Percentiles rank a stretch among this genome's conserved stretches.
Conservation (phyloP, 30 jellyfish, hydroid and myxozoan species). For the Phacellophora camtschatica region DNA sequence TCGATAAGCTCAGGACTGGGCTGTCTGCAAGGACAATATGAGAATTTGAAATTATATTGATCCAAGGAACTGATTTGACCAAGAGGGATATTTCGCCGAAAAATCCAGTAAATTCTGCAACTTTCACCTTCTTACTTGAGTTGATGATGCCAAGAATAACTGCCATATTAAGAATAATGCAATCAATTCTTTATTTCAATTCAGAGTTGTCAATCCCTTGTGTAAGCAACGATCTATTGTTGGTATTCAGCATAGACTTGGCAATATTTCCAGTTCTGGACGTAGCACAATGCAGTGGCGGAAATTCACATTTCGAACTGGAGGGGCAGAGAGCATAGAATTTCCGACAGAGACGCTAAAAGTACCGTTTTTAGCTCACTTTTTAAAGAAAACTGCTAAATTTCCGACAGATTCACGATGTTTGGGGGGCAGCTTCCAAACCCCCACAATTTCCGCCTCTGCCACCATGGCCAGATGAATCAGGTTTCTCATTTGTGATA, state of each 20-base stretch:
- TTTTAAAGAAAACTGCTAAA: too few species aligned
- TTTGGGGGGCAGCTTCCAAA: too few species aligned
- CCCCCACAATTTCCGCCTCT: too few species aligned
- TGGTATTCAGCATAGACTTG: conserved; percentile 1
- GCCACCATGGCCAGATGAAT: too few species aligned
- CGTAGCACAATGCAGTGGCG: conserved; percentile 35
- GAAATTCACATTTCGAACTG: too few species aligned
- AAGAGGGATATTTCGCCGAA: not conserved
- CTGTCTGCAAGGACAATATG: conserved; percentile 10
- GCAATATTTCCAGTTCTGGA: conserved; percentile 33
- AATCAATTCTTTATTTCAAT: not conserved
- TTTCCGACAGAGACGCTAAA: too few species aligned
- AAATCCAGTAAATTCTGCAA: not conserved
- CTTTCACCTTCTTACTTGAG: not conserved
- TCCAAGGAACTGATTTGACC: conserved; percentile 5
- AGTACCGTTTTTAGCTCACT: too few species aligned
- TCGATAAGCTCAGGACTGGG: conserved; percentile 11
- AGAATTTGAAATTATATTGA: conserved; percentile 14
- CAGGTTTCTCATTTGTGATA: too few species aligned
- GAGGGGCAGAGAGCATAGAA: too few species aligned
- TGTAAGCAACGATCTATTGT: not conserved
- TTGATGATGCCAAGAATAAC: not conserved
- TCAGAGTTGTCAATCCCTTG: not conserved
- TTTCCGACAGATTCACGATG: too few species aligned
- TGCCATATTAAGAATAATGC: not conserved